These are phyloP conservation scores for Tachysurus vachellii DNA, from an alignment of 2,113 vertebrate species.

Conservation along the genomic window DNA sequence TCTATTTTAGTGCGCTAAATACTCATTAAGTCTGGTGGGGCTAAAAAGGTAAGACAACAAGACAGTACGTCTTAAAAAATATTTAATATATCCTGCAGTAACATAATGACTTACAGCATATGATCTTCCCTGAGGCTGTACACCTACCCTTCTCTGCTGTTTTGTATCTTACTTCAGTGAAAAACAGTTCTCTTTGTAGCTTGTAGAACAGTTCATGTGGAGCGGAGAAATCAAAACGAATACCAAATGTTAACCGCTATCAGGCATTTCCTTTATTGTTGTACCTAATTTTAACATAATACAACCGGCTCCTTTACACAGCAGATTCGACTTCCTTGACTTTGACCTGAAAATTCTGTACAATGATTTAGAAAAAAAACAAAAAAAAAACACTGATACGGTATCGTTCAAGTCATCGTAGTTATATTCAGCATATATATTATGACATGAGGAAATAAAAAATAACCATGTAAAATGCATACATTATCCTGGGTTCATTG, in stretches of 20 bases:
- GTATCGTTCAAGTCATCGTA: not conserved
- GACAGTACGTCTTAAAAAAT: not conserved
- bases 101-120: not conserved
- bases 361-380: not conserved
- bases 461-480: not conserved
- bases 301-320: not conserved
- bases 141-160: not conserved
- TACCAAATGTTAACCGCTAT: not conserved
- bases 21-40: not conserved
- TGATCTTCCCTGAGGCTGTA: not conserved
- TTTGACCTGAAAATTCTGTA: not conserved
- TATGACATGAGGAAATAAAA: not conserved
- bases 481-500: not conserved
- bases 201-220: not conserved
- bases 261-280: constrained; percentile 10
- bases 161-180: not conserved
- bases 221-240: not conserved
- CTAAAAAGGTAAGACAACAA: not conserved
- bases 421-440: not conserved
- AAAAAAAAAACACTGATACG: not conserved
- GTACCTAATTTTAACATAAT: constrained; percentile 13
- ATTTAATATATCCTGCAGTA: not conserved
- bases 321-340: not conserved
- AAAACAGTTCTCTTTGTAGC: not conserved
- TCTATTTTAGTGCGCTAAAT: not conserved